Base-by-base conservation (phyloP, 2,797 vertebrate genomes). In the Acanthopagrus latus region DNA sequence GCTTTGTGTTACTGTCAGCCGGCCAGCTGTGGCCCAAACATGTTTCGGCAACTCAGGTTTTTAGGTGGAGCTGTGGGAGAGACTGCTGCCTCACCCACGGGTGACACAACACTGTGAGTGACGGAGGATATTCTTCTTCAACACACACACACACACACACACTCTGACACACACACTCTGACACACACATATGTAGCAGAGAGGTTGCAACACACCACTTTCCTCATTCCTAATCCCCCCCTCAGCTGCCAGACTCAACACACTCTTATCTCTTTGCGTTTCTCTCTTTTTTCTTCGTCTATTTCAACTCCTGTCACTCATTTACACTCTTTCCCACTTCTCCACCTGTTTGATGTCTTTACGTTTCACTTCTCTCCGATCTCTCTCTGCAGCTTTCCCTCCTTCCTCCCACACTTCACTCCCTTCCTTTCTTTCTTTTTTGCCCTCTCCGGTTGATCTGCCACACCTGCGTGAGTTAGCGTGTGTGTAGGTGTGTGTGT, bases 1-100 rank as follows among this genome's bases (percentile, higher is more conserved):
- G 44, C 50, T 70, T 55, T 0, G 55, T 44, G 25, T 17, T 33
- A 8, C 67, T 2, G 58, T 48, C 79, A 74, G 71, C 74, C 50
- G 25, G 41, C 17, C 70, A 69, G 75, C 78, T 57, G 66, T 21
- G 58, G 33, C 62, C 55, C 63, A 18, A 66, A 88, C 86, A 68
- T 81, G 86, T 88, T 73, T 43, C 25, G 46, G 75, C 86, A 76
- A 27, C 79, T 77, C 76, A 58, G 74, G 81, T 59, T 67, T 67
- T 33, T 33, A 80, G 75, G 78, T 72, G 78, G 79, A 83, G 78
- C 57, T 64, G 21, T 54, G 58, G 47, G 58, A 80, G 58, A 80
- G 64, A 33, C 56, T 11, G 76, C 74, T 17, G 73, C 82, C 82
- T 73, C 86, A 48, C 79, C 84, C 79, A 66, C 0, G 10, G 70